phyloP scores from a whole-genome alignment of 2,888 invertebrate species.

The Allacma fusca region DNA sequence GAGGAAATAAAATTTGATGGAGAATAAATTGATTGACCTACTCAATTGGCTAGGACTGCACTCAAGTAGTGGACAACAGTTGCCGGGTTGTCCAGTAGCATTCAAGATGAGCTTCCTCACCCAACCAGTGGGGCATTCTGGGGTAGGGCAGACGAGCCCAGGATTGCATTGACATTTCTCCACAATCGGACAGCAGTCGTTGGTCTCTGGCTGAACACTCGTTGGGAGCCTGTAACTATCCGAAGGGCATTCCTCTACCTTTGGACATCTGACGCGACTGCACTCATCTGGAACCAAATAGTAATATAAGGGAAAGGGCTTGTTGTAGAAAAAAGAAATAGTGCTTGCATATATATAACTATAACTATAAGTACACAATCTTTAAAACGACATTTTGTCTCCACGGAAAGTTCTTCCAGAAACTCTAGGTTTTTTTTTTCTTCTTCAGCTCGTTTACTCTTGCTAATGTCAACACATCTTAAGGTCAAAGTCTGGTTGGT shows the following conservation, averaged over 20 bases:
- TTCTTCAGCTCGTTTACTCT: too few relatives aligned
- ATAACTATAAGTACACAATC: too few relatives aligned
- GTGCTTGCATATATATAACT: too few relatives aligned
- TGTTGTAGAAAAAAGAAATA: too few relatives aligned
- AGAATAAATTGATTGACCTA: constrained; percentile 2
- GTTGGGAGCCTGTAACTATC: constrained; percentile 64
- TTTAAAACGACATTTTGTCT: too few relatives aligned
- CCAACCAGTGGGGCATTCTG: constrained; percentile 56
- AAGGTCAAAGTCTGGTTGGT: too few relatives aligned
- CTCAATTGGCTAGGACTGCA: constrained; percentile 61
- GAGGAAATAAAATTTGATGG: too few relatives aligned
- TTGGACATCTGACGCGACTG: constrained; percentile 64
- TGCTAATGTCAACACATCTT: too few relatives aligned
- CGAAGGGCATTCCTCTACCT: constrained; percentile 63
- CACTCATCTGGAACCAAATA: constrained; percentile 62
- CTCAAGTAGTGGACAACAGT: constrained; percentile 66
- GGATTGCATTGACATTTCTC: constrained; percentile 64
- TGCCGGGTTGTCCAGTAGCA: constrained; percentile 65
- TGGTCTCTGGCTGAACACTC: background rate
- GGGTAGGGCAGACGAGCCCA: constrained; percentile 50
- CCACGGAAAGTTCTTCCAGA: too few relatives aligned
- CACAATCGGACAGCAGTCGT: constrained; percentile 63
- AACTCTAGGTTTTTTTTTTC: too few relatives aligned
- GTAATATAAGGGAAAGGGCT: too few relatives aligned
- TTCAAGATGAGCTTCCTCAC: constrained; percentile 62